Evolutionary conservation across 2,113 vertebrate genomes (phyloP).

Genomic region (Dasypus novemcinctus): DNA sequence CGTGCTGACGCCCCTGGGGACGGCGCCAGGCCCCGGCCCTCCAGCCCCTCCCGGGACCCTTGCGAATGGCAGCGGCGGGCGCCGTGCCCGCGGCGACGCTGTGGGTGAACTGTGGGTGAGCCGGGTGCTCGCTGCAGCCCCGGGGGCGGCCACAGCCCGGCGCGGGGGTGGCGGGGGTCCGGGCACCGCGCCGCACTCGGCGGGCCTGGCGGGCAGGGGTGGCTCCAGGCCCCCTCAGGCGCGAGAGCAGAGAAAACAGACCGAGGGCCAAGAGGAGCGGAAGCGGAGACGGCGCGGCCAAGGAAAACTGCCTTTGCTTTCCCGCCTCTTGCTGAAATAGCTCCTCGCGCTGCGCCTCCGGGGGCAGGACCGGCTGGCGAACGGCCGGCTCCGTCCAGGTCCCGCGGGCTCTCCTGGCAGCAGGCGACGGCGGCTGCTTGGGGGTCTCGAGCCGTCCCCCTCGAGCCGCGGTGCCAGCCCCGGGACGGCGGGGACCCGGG

Average conservation of each 20-base stretch:
- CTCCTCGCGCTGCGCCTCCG: background rate
- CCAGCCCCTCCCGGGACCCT: accelerated
- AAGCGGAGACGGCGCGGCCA: background rate
- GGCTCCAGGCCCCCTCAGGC: background rate
- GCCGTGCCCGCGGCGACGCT: accelerated
- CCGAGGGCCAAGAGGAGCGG: background rate
- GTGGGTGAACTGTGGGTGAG: too few relatives aligned
- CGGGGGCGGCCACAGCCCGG: background rate
- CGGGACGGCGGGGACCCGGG: too few relatives aligned
- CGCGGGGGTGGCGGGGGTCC: background rate
- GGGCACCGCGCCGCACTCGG: too few relatives aligned
- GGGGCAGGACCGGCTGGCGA: background rate
- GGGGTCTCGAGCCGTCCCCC: too few relatives aligned
- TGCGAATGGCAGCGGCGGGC: accelerated
- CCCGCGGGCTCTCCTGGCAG: background rate
- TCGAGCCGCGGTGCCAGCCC: too few relatives aligned
- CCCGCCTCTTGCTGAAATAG: background rate
- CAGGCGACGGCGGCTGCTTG: too few relatives aligned
- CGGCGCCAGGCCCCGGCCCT: accelerated
- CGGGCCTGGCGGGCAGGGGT: accelerated
- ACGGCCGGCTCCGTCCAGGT: too few relatives aligned
- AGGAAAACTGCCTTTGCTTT: slow-evolving; percentile 35
- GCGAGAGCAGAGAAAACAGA: background rate
- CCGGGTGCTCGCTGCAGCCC: too few relatives aligned
- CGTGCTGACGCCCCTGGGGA: too few relatives aligned